Conservation (phyloP, 1,140 invertebrate species). For the Hycleus phaleratus region DNA sequence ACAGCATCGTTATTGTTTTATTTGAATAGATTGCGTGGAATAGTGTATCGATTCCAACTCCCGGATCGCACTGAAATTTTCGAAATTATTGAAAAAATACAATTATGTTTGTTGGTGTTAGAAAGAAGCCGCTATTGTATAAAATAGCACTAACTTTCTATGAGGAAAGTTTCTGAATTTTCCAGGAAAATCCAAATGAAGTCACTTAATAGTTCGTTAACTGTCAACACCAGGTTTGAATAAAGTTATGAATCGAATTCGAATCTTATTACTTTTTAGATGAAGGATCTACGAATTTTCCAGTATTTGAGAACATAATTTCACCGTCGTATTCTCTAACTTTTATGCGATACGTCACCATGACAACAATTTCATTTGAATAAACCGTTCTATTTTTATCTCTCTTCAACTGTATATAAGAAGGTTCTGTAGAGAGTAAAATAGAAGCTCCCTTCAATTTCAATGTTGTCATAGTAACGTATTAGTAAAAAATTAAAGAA, state of each 20-base stretch:
- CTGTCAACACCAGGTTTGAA: background rate
- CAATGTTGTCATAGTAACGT: too few relatives aligned
- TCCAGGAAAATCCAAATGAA: background rate
- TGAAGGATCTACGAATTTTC: background rate
- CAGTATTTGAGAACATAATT: too few relatives aligned
- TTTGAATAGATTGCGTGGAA: conserved; percentile 84
- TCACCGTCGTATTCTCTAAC: too few relatives aligned
- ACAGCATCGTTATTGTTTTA: conserved; percentile 59
- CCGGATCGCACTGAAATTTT: conserved; percentile 74
- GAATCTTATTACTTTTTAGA: too few relatives aligned
- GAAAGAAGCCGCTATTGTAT: background rate
- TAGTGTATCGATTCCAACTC: conserved; percentile 79
- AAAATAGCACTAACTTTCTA: background rate
- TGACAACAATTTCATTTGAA: too few relatives aligned
- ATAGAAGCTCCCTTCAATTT: too few relatives aligned
- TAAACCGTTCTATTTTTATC: too few relatives aligned
- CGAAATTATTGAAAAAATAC: background rate
- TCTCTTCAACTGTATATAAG: too few relatives aligned
- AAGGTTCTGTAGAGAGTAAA: too few relatives aligned
- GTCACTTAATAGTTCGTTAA: too few relatives aligned
- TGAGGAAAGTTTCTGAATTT: background rate
- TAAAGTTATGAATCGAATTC: background rate
- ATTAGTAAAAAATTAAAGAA: too few relatives aligned
- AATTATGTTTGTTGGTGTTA: background rate
- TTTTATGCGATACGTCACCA: too few relatives aligned